Evolutionary conservation across 2,888 invertebrate genomes (phyloP), one percentile per base, ranked within the genome.

Genomic region (Aplocera efformata): DNA sequence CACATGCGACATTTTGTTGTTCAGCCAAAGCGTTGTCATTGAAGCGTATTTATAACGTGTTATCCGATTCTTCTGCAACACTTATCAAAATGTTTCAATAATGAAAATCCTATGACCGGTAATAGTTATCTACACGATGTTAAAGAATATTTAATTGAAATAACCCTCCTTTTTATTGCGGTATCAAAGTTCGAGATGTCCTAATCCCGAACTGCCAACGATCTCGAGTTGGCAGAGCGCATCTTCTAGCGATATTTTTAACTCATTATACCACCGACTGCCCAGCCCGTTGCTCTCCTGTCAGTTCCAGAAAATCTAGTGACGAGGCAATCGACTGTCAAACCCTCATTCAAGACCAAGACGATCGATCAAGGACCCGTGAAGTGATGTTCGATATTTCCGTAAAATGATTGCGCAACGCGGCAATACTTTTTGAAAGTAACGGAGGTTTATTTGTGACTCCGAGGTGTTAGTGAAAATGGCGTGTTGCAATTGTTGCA

Each of bases 401-500:
- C 38, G 46, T 48, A 53, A 60, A 51, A 63, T 70, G 71, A 57
- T 81, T 80, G 77, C 76, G 82, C 83, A 83, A 81, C 77, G 63
- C 47, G 30, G 34, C 32, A 56, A 65, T 48, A 50, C 53, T 42
- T 46, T 65, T 62, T 58, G 29, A 65, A 60, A 54, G 50, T 60
- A 68, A 63, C 50, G 48, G 75, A 79, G 77, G 50, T 67, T 73
- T 76, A 66, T 36, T 25, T 44, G 54, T 51, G 51, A 42, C 25
- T 44, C n/a, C 13, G 13, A 3, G 2, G 13, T 17, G 13, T 17
- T 17, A 67, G 54, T 56, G 45, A 74, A 48, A 58, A 91, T 91
- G 91, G 84, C 90, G 61, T 91, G 91, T 75, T 92, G 92, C 77
- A 78, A 81, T 56, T 92, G 93, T 75, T 93, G 94, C 77, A 88